Evolutionary conservation across 2,888 invertebrate species (phyloP).

Genomic region (Halictus ligatus): DNA sequence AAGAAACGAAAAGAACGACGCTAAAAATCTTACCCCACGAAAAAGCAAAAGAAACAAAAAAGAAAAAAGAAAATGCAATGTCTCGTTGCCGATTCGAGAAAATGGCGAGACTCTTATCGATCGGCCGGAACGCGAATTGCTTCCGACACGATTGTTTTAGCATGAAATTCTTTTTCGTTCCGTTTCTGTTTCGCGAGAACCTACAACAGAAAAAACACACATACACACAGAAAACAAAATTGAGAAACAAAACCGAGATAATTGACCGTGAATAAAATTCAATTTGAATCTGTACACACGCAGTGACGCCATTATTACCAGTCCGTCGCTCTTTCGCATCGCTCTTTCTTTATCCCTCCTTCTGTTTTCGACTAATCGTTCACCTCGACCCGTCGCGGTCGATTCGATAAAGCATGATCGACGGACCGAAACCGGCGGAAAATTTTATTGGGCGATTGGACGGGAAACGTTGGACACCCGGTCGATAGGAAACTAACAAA

Average conservation of each 20-base stretch:
- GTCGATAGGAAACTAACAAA: conserved; percentile 31
- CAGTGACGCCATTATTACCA: conserved; percentile 63
- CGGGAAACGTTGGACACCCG: neutral
- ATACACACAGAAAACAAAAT: neutral
- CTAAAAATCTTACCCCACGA: neutral
- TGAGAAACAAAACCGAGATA: conserved; percentile 7
- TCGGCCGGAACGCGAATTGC: conserved; percentile 58
- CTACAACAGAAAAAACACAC: neutral
- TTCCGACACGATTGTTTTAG: conserved; percentile 46
- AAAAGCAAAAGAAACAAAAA: neutral
- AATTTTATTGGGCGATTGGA: conserved; percentile 15
- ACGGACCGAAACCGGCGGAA: conserved; percentile 12
- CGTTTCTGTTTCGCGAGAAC: conserved; percentile 31
- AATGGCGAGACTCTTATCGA: neutral
- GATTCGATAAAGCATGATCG: conserved; percentile 11
- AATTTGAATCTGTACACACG: conserved; percentile 62
- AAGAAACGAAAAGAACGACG: conserved; percentile 8
- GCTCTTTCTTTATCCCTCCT: neutral
- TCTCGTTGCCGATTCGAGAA: conserved; percentile 36
- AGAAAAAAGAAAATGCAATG: conserved; percentile 1
- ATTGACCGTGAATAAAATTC: conserved; percentile 65
- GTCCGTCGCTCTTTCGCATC: conserved; percentile 49
- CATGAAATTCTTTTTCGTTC: conserved; percentile 10
- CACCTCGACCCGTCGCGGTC: conserved; percentile 18
- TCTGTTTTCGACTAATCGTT: neutral